A percentile compares a stretch with the other conserved stretches of the same genome.
Conservation (phyloP, 2,888 invertebrate genomes). For the Scrobipalpa atriplicella region DNA sequence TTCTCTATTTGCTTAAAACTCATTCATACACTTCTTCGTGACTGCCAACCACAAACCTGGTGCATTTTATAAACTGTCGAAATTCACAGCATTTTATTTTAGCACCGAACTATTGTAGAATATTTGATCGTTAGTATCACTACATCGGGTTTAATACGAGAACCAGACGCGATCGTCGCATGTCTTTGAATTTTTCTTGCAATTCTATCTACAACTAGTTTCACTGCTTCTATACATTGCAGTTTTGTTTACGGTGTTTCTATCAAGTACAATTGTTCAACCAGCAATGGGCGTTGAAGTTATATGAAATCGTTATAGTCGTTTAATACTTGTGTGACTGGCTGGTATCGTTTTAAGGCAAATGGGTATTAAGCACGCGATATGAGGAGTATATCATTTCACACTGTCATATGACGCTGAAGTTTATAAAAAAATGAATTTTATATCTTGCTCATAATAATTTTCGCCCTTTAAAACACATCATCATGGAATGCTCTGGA, state of each 20-base stretch:
- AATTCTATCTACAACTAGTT: neutral
- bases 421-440: too few relatives aligned
- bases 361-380: conserved; percentile 8
- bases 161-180: conserved; percentile 9
- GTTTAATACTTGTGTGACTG: too few relatives aligned
- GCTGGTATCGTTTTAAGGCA: neutral
- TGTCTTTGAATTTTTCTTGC: neutral
- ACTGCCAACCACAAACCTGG: conserved; percentile 6
- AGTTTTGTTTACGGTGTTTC: neutral
- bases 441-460: too few relatives aligned
- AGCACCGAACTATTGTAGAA: conserved; percentile 3
- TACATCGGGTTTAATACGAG: neutral
- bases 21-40: neutral
- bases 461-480: too few relatives aligned
- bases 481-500: too few relatives aligned
- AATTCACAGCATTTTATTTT: conserved; percentile 17
- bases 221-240: neutral
- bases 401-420: conserved; percentile 8
- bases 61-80: conserved; percentile 20
- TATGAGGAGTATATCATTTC: conserved; percentile 14
- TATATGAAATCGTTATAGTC: neutral
- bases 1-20: neutral
- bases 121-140: conserved; percentile 6
- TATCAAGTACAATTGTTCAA: neutral
- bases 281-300: conserved; percentile 2